phyloP scores from a whole-genome alignment of 2,888 invertebrate species.

The Metopia argyrocephala region DNA sequence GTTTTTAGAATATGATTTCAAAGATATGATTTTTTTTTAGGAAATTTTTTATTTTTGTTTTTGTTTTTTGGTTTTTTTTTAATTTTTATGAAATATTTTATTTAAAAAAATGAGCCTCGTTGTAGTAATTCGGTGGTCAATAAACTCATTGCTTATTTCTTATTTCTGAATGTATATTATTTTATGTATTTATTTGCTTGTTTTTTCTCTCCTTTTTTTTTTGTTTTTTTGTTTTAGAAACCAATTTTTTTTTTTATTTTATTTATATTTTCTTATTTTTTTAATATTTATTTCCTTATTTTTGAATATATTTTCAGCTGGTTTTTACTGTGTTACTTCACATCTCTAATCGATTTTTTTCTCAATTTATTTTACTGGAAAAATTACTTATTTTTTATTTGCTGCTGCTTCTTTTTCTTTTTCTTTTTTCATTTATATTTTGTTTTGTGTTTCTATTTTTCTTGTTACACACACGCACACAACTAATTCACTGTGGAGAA shows the following conservation, averaged over 20 bases:
- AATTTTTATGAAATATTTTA: background rate
- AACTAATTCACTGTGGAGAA: constrained; percentile 3
- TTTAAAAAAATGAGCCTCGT: constrained; percentile 67
- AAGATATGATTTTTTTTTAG: constrained; percentile 32
- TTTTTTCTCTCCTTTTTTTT: background rate
- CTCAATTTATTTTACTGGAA: constrained; percentile 63
- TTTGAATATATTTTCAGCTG: constrained; percentile 10
- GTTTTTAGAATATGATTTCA: background rate
- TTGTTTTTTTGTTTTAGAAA: constrained; percentile 23
- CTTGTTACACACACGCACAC: constrained; percentile 65
- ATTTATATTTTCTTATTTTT: background rate
- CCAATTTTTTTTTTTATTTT: constrained; percentile 41
- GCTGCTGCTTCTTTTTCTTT: constrained; percentile 52
- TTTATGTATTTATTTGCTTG: background rate
- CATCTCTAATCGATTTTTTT: constrained; percentile 58
- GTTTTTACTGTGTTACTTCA: constrained; percentile 38
- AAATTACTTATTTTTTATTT: constrained; percentile 55
- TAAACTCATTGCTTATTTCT: constrained; percentile 65
- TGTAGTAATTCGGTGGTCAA: constrained; percentile 69
- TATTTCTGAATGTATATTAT: constrained; percentile 29
- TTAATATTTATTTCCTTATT: background rate
- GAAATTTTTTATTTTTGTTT: constrained; percentile 9
- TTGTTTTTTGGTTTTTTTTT: constrained; percentile 10
- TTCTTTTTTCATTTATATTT: constrained; percentile 67
- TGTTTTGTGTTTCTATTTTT: constrained; percentile 49